These are phyloP conservation scores for Sphaerophoria rueppellii DNA, from an alignment of 2,888 invertebrate genomes.

Conservation along the genomic window DNA sequence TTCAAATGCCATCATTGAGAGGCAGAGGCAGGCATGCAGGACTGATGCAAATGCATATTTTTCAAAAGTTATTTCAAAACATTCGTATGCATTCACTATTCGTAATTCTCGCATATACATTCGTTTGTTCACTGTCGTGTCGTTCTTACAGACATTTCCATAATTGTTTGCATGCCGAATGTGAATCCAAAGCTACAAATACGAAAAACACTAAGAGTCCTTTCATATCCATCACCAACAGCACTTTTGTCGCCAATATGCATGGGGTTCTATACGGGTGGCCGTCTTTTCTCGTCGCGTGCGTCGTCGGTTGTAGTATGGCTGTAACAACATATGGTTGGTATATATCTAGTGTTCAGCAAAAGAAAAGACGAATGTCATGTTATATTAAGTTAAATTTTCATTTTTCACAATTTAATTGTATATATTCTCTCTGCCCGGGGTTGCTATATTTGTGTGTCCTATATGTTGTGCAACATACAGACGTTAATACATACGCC, in stretches of 20 bases:
- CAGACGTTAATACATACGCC: background rate
- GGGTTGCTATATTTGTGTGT: constrained; percentile 23
- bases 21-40: constrained; percentile 28
- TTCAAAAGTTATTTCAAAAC: constrained; percentile 42
- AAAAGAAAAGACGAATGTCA: constrained; percentile 53
- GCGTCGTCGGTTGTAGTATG: no score
- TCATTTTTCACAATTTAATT: constrained; percentile 71
- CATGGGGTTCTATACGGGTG: background rate
- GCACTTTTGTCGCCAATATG: constrained; percentile 1
- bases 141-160: constrained; percentile 35
- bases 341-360: background rate
- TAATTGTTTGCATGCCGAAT: constrained; percentile 69
- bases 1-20: constrained; percentile 19
- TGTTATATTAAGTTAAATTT: constrained; percentile 65
- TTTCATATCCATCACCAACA: background rate
- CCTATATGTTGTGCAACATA: constrained; percentile 30
- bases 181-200: constrained; percentile 4
- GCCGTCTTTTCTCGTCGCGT: background rate
- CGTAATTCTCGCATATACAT: constrained; percentile 1
- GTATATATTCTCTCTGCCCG: constrained; percentile 42
- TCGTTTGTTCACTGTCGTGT: constrained; percentile 16
- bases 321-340: constrained; percentile 1
- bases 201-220: constrained; percentile 17
- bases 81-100: background rate
- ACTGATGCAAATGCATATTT: constrained; percentile 58